Conservation (phyloP, 2,113 vertebrate genomes). For the Oryzias melastigma region DNA sequence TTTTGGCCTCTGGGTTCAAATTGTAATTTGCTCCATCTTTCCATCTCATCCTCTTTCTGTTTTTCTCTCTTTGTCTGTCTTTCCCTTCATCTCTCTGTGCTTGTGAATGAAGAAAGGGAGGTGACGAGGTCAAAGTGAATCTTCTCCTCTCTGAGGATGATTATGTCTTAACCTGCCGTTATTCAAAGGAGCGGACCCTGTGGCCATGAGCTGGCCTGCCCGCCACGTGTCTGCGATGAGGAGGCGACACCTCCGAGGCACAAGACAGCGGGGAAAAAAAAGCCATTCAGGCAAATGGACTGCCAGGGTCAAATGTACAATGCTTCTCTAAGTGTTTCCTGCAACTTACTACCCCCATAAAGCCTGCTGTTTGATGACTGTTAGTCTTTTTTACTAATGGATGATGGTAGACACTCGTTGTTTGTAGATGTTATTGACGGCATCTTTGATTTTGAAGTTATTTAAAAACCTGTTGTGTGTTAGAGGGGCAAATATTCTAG, state of each 20-base stretch:
- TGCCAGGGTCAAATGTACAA: constrained; percentile 53
- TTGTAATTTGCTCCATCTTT: constrained; percentile 64
- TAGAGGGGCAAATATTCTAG: constrained; percentile 17
- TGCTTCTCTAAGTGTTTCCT: constrained; percentile 34
- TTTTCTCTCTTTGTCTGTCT: constrained; percentile 49
- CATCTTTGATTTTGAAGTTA: constrained; percentile 33
- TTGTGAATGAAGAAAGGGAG: constrained; percentile 63
- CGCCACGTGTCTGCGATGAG: constrained; percentile 49
- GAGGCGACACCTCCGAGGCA: constrained; percentile 39
- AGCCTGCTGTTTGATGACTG: constrained; percentile 45
- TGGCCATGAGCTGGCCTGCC: constrained; percentile 65
- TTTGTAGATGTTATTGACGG: constrained; percentile 43
- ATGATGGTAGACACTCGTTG: constrained; percentile 32
- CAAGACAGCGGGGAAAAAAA: constrained; percentile 21
- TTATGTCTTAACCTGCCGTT: constrained; percentile 78
- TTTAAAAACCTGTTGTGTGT: constrained; percentile 10
- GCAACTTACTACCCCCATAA: constrained; percentile 31
- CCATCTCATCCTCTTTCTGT: constrained; percentile 36
- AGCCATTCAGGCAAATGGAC: constrained; percentile 36
- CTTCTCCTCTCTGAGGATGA: constrained; percentile 74
- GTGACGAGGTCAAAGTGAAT: constrained; percentile 79
- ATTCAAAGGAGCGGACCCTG: constrained; percentile 70
- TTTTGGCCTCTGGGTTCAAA: constrained; percentile 63
- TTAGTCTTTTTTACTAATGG: constrained; percentile 52
- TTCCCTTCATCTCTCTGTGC: constrained; percentile 61